Evolutionary conservation across 2,797 vertebrate genomes (phyloP).

Genomic region (Tauraco hartlaubi): DNA sequence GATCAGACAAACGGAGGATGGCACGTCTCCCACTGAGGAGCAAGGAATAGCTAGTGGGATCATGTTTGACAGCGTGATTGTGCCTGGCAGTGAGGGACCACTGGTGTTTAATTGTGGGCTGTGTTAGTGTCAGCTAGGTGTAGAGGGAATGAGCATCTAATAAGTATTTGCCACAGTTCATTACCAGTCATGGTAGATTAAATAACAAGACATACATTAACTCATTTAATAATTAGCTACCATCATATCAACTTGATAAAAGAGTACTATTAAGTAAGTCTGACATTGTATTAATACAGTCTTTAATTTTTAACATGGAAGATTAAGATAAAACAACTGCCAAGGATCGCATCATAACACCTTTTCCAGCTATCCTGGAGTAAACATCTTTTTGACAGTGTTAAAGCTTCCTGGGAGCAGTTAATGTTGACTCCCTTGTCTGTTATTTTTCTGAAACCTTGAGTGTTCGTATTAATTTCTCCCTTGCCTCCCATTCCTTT

Average conservation of each 20-base stretch:
- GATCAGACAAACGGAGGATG: background rate
- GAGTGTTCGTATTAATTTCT: background rate
- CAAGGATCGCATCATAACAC: background rate
- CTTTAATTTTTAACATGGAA: conserved; percentile 61
- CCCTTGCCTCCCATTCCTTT: background rate
- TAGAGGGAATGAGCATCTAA: conserved; percentile 19
- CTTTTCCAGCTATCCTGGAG: background rate
- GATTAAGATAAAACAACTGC: conserved; percentile 39
- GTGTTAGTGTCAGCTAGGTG: conserved; percentile 37
- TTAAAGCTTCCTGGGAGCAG: background rate
- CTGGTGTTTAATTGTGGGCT: background rate
- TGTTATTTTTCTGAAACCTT: background rate
- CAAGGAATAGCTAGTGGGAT: background rate
- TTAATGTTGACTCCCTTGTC: background rate
- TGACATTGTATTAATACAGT: conserved; percentile 59
- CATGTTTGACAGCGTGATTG: background rate
- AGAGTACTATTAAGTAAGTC: conserved; percentile 49
- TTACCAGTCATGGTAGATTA: conserved; percentile 61
- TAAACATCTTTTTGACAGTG: background rate
- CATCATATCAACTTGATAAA: conserved; percentile 61
- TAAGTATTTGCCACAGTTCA: conserved; percentile 48
- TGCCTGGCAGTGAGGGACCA: background rate
- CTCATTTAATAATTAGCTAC: conserved; percentile 69
- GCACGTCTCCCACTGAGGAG: background rate
- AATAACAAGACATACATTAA: conserved; percentile 58